These are phyloP conservation scores for Aptenodytes forsteri DNA, from an alignment of 2,113 vertebrate species.

Conservation along the genomic window DNA sequence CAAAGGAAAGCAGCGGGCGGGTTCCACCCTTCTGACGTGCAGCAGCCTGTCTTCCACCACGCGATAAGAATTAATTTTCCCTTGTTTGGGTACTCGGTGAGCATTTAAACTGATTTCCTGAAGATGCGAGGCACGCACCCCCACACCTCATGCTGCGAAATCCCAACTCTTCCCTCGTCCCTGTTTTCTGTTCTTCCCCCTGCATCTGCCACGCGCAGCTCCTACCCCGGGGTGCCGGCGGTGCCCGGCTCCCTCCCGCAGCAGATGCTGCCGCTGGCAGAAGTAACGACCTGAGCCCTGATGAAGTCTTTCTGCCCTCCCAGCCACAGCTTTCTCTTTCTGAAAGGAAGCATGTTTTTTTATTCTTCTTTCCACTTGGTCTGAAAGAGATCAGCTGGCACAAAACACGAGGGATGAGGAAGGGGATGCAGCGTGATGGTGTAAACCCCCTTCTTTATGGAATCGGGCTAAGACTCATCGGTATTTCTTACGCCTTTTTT, in stretches of 20 bases:
- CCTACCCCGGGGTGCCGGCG: accelerated
- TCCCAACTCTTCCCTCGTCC: neutral
- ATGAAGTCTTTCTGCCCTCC: neutral
- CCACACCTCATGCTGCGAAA: neutral
- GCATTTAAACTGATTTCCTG: neutral
- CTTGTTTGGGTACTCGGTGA: neutral
- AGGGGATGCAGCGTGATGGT: neutral
- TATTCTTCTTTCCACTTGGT: neutral
- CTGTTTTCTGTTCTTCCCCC: neutral
- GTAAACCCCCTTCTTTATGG: neutral
- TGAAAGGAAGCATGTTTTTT: neutral
- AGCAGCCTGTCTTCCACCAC: neutral
- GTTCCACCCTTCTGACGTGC: neutral
- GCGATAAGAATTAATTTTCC: accelerated
- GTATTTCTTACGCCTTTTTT: neutral
- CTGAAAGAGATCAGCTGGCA: neutral
- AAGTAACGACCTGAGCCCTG: neutral
- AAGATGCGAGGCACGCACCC: accelerated
- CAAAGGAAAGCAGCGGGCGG: neutral
- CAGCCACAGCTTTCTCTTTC: neutral
- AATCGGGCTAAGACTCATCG: accelerated
- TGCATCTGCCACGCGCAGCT: accelerated
- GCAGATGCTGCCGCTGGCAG: neutral
- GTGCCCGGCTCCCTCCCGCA: neutral
- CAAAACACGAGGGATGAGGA: neutral